Evolutionary conservation across 2,888 invertebrate species (phyloP), one percentile per base, ranked within the genome.

Genomic region (Nomada ruficornis): DNA sequence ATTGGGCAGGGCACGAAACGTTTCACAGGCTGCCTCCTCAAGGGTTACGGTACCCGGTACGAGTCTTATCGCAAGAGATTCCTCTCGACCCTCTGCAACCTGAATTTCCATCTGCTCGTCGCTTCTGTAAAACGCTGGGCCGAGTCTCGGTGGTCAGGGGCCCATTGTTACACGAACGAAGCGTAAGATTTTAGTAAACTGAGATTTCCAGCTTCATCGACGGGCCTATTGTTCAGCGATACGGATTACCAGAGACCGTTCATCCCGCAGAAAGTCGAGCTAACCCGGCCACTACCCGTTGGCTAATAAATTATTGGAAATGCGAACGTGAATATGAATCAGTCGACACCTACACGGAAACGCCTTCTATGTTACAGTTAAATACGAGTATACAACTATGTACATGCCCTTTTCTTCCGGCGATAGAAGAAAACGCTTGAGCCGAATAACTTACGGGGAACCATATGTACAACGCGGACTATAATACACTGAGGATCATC

Each of bases 401-500:
- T 82, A 82, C 82, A 82, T 42, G 13, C 42, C 23, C 67, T 26
- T 63, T 4, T 50, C 36, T 20, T 42, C 64, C 54, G 26, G 23
- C 52, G 11, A 7, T 15, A 36, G 29, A 18, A 11, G 29, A 52
- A 36, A 20, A 47, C 47, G 15, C 47, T 57, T 7, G 42, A 57
- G 59, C 42, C 15, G 52, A 82, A 77, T 82, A 82, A 82, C 20
- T 82, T 82, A 82, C 52, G 26, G 50, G 18, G 36, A 76, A 71
- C 18, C 52, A 67, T 82, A 77, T 82, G 63, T 82, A 82, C 82
- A 82, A 65, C 47, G 50, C n/a, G 82, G n/a, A 10, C 7, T 82
- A 82, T 71, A 23, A 11, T 76, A 76, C 63, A 69, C 0, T 15
- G 0, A n/a, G 10, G 20, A 47, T 20, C 42, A 44, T 15, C 63